phyloP scores from a whole-genome alignment of 2,888 invertebrate genomes.

The Euzetes globulus region DNA sequence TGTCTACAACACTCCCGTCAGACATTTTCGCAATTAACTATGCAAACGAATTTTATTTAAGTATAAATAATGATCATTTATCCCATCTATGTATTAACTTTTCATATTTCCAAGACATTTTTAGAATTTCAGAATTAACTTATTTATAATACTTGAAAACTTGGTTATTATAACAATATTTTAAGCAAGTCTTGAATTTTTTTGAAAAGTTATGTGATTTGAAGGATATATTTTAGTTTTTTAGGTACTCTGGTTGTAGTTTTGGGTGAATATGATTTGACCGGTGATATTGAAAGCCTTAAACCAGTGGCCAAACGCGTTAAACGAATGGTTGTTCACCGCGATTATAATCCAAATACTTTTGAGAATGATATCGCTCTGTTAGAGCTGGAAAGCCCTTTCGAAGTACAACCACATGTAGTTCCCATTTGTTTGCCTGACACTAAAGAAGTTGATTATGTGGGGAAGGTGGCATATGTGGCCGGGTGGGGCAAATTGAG shows the following conservation, averaged over 20 bases:
- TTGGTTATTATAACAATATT: too few relatives aligned
- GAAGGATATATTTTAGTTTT: too few relatives aligned
- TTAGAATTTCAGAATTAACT: too few relatives aligned
- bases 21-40: too few relatives aligned
- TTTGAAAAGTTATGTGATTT: too few relatives aligned
- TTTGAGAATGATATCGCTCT: constrained; percentile 86
- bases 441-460: constrained; percentile 59
- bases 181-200: too few relatives aligned
- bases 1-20: too few relatives aligned
- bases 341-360: constrained; percentile 78
- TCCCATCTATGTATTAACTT: too few relatives aligned
- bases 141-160: too few relatives aligned
- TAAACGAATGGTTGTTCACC: constrained; percentile 74
- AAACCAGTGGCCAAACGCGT: constrained; percentile 72
- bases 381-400: constrained; percentile 70
- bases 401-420: constrained; percentile 76
- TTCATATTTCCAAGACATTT: too few relatives aligned
- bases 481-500: constrained; percentile 87
- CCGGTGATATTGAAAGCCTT: constrained; percentile 59
- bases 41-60: too few relatives aligned
- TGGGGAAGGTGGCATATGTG: constrained; percentile 76
- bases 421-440: constrained; percentile 86
- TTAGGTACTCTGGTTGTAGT: constrained; percentile 81
- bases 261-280: constrained; percentile 74
- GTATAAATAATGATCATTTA: too few relatives aligned